Percentiles rank a stretch among this genome's conserved stretches.
Conservation (phyloP, 2,797 vertebrate genomes). For the Macropodus opercularis region DNA sequence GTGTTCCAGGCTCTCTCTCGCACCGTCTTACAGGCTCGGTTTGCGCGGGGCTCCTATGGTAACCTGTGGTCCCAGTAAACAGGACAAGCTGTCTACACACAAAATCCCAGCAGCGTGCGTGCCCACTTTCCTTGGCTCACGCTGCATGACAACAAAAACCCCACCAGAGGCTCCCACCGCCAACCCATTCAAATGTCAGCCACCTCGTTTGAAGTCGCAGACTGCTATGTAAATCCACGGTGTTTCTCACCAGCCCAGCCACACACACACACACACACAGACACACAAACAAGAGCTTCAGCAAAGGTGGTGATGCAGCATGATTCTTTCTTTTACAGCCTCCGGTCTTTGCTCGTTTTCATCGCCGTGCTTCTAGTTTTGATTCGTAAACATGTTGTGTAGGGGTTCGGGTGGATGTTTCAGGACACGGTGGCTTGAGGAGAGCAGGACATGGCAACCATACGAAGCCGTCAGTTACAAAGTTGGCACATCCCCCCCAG, state of each 20-base stretch:
- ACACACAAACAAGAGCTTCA: slow-evolving; percentile 59
- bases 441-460: slow-evolving; percentile 72
- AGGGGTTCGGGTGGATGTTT: slow-evolving; percentile 44
- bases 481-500: slow-evolving; percentile 69
- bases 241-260: slow-evolving; percentile 74
- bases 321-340: slow-evolving; percentile 65
- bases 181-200: slow-evolving; percentile 79
- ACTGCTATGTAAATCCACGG: slow-evolving; percentile 74
- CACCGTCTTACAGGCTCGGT: slow-evolving; percentile 47
- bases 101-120: slow-evolving; percentile 64
- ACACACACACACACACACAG: slow-evolving; percentile 37
- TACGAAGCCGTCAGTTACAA: slow-evolving; percentile 68
- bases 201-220: slow-evolving; percentile 74
- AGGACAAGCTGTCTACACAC: slow-evolving; percentile 74
- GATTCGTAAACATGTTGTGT: slow-evolving; percentile 65
- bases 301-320: slow-evolving; percentile 71
- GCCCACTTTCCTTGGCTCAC: slow-evolving; percentile 76
- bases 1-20: slow-evolving; percentile 43
- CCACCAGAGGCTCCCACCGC: slow-evolving; percentile 74
- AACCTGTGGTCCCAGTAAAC: slow-evolving; percentile 77
- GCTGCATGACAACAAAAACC: slow-evolving; percentile 70
- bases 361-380: slow-evolving; percentile 48
- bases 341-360: slow-evolving; percentile 56
- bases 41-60: slow-evolving; percentile 75
- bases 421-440: slow-evolving; percentile 54